Conservation (phyloP, 2,797 vertebrate genomes). For the Chelon labrosus region DNA sequence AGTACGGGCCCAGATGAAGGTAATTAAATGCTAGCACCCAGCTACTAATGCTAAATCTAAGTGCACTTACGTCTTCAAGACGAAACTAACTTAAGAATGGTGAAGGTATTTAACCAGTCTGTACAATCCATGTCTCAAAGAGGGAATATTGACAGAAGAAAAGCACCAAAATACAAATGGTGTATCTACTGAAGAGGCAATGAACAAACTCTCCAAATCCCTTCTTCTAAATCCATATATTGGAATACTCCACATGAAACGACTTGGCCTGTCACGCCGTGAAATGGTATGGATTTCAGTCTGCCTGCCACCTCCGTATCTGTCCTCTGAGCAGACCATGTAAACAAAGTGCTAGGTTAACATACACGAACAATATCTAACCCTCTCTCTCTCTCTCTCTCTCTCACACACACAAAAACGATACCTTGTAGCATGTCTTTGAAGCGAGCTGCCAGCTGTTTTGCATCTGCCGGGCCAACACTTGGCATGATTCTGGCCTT, state of each 20-base stretch:
- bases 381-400: not conserved
- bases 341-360: slow-evolving; percentile 29
- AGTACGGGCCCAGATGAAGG: slow-evolving; percentile 62
- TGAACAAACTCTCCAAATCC: slow-evolving; percentile 40
- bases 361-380: slow-evolving; percentile 4
- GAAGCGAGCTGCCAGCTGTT: slow-evolving; percentile 80
- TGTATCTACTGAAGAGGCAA: slow-evolving; percentile 55
- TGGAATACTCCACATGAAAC: slow-evolving; percentile 43
- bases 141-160: slow-evolving; percentile 64
- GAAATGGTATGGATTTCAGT: slow-evolving; percentile 36
- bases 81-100: slow-evolving; percentile 71
- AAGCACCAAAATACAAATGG: slow-evolving; percentile 57
- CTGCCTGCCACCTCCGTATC: slow-evolving; percentile 9
- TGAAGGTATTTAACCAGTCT: slow-evolving; percentile 56
- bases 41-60: slow-evolving; percentile 63
- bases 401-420: slow-evolving; percentile 38
- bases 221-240: slow-evolving; percentile 43
- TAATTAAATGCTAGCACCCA: slow-evolving; percentile 71
- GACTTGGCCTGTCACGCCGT: slow-evolving; percentile 23
- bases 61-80: slow-evolving; percentile 76
- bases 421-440: slow-evolving; percentile 65
- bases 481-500: slow-evolving; percentile 60
- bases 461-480: slow-evolving; percentile 75
- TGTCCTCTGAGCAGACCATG: slow-evolving; percentile 10
- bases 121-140: slow-evolving; percentile 41